Conservation (phyloP, 2,113 vertebrate genomes). For the Grammomys dolichurus region DNA sequence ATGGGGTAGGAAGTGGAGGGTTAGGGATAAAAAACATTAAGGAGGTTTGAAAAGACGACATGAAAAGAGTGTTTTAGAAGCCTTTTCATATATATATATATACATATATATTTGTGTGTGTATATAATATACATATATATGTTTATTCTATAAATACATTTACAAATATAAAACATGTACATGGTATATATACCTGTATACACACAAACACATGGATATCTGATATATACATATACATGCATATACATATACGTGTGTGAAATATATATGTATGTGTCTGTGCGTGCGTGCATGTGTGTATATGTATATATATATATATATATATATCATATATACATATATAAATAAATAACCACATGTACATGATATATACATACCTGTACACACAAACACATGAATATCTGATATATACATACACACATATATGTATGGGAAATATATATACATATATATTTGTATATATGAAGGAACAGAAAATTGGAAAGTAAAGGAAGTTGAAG, state of each 20-base stretch:
- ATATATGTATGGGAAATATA: too few relatives aligned
- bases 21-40: not conserved
- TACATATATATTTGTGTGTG: not conserved
- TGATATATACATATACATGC: not conserved
- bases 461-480: not conserved
- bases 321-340: not conserved
- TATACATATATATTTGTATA: not conserved
- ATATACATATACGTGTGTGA: not conserved
- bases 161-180: too few relatives aligned
- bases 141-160: too few relatives aligned
- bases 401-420: not conserved
- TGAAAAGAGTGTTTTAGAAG: not conserved
- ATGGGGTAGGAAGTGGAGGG: not conserved
- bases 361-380: not conserved
- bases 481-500: not conserved
- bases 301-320: too few relatives aligned
- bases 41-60: not conserved
- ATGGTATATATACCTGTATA: too few relatives aligned
- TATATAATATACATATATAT: not conserved
- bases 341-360: not conserved
- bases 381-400: not conserved
- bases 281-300: too few relatives aligned
- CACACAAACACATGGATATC: too few relatives aligned
- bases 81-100: not conserved
- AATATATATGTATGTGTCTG: not conserved